Base-by-base conservation (phyloP, 2,888 invertebrate species). In the Sipha maydis region DNA sequence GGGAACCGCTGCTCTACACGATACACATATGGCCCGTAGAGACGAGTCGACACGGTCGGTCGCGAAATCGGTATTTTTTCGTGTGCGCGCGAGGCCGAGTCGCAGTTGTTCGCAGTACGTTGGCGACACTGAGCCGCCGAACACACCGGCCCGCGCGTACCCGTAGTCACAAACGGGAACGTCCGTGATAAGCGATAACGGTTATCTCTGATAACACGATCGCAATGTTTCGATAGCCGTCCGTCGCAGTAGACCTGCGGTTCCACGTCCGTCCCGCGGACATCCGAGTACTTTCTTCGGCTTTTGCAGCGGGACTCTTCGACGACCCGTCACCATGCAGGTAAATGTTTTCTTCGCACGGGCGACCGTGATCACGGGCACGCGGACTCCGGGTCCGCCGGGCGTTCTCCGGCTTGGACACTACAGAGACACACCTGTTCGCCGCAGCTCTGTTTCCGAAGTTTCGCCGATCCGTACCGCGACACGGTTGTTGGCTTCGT, bases 251-350 rank as follows among this genome's bases (percentile, higher is more conserved):
- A 4, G 2, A 61, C 61, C 41, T 41, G 2, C 34, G 4, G 25
- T 25, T 61, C 61, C 0, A 61, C 61, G 61, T 61, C 61, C 25
- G 56, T 2, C 41, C 8, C 61, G 21, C 8, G 8, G 25, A 9
- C 8, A 9, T 5, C 41, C 41, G 9, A 41, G 41, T 41, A 34
- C 34, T 34, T 34, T 34, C 34, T 34, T 34, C 34, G 34, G 34
- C 34, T 3, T 34, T 34, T 34, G 4, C 56, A 21, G 21, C 56
- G 56, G 56, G 3, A 21, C 19, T 61, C 25, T 8, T 7, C 61
- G 3, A 3, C 61, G 21, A 14, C 48, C 5, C 83, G 85, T 83
- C 89, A 83, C 69, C 41, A 84, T 41, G 75, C 75, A 75, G 75
- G 75, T 75, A 75, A 28, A 17, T 31, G 3, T 4, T 17, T 0